Conservation (phyloP, 2,113 vertebrate species). For the human (Homo sapiens) region GRCh38 chr13:110759501-110760000, state of each 20-base stretch:
- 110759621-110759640: background rate
- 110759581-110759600: too few species aligned
- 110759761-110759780: background rate
- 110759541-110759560: background rate
- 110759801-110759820: background rate
- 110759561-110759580: accelerated
- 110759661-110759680: background rate
- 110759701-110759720: background rate
- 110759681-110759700: background rate
- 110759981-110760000: too few species aligned
- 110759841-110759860: background rate
- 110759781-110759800: background rate
- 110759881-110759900: background rate
- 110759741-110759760: background rate
- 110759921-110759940: background rate
- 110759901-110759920: background rate
- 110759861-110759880: background rate
- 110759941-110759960: too few species aligned
- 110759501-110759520: background rate
- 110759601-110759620: background rate
- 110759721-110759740: background rate
- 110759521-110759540: background rate
- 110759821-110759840: background rate
- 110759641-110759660: too few species aligned
- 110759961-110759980: too few species aligned